Base-by-base conservation (phyloP, 2,797 vertebrate species). In the Parambassis ranga region DNA sequence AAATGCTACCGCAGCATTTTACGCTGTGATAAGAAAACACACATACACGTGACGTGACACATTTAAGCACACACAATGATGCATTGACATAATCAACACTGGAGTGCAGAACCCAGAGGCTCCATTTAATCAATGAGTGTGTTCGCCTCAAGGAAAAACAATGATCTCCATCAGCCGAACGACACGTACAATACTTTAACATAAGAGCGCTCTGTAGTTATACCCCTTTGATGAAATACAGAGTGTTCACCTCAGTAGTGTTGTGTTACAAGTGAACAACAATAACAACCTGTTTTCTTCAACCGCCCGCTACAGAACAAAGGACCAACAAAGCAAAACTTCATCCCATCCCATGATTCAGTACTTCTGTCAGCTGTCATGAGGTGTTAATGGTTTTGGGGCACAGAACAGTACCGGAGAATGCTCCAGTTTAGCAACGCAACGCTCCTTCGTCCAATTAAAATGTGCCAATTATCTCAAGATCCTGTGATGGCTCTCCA, bases 401-500 rank as follows among this genome's bases (percentile, higher is more conserved):
- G 38, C 67, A 58, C 61, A 62, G 31, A 65, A 33, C 55, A 13
- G 68, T 56, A 14, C 28, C 47, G 57, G 49, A 44, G 63, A 65
- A 50, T 22, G 42, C 28, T 71, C 70, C 44, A 37, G 37, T 73
- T 85, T 61, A 75, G 78, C 72, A 72, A 64, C 65, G 53, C 37
- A 77, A 75, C 15, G 13, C 77, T 46, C 37, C 23, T 68, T 60
- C 42, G 42, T 58, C 75, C 84, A 78, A 81, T 87, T 87, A 86
- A 87, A 84, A 85, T 71, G 81, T 74, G 75, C 64, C 84, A 87
- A 78, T 87, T 88, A 87, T 71, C 58, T 70, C 24, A 31, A 70
- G 66, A 79, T 84, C 65, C 75, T 81, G 75, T 50, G 67, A 82
- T 55, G 53, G 71, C 59, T 71, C 78, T 77, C 71, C 53, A 69